Conservation (phyloP, 2,113 vertebrate genomes). For the Perca schrenkii region DNA sequence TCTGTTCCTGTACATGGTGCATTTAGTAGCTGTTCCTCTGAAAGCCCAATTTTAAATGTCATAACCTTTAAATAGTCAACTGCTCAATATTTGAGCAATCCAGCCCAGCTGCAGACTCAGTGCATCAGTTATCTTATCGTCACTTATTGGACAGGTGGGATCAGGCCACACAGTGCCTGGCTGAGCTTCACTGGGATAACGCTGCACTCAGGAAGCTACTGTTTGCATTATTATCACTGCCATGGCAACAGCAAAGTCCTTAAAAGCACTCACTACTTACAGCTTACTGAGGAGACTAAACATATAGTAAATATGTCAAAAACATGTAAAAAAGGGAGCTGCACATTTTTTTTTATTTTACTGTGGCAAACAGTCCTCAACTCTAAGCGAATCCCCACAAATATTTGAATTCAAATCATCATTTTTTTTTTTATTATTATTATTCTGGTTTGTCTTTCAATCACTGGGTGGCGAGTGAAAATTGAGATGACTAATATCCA, state of each 20-base stretch:
- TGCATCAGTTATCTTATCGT: conserved; percentile 10
- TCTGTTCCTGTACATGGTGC: conserved; percentile 30
- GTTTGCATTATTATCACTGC: conserved; percentile 64
- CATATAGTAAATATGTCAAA: not conserved
- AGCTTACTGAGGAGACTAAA: conserved; percentile 4
- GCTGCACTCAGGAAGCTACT: conserved; percentile 58
- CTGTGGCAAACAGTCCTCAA: not conserved
- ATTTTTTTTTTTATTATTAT: not conserved
- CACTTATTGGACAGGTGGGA: conserved; percentile 61
- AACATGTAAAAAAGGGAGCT: not conserved
- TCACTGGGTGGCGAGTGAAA: not conserved
- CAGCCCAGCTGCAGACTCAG: conserved; percentile 8
- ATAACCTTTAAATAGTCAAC: conserved; percentile 10
- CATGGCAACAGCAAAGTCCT: conserved; percentile 69
- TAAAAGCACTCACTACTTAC: conserved; percentile 27
- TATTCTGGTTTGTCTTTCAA: not conserved
- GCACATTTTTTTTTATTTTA: not conserved
- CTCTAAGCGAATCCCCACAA: not conserved
- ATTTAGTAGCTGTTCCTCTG: conserved; percentile 25
- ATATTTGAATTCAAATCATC: not conserved
- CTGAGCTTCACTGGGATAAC: conserved; percentile 66
- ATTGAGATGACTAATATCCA: not conserved
- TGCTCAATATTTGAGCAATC: conserved; percentile 18
- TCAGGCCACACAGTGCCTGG: conserved; percentile 50
- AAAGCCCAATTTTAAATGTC: conserved; percentile 32